Percentiles rank a stretch among this genome's conserved stretches.
phyloP scores from a whole-genome alignment of 2,888 invertebrate species.

The Netelia virgata region DNA sequence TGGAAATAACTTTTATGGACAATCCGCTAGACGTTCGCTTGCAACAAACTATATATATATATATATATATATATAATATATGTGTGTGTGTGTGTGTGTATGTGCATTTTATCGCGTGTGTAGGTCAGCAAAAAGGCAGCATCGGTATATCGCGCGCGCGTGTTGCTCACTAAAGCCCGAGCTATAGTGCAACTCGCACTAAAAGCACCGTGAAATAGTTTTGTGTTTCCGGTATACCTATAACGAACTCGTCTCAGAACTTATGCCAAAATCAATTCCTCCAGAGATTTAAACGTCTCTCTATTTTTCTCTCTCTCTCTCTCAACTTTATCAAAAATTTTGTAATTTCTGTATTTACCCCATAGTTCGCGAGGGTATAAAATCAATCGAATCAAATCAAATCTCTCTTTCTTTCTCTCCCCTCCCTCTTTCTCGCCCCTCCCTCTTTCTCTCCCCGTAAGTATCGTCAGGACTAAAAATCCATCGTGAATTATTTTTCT shows the following conservation, averaged over 20 bases:
- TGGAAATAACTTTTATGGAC: conserved; percentile 64
- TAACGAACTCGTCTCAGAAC: conserved; percentile 11
- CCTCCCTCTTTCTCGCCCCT: neutral
- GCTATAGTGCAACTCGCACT: conserved; percentile 40
- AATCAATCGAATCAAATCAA: too few species aligned
- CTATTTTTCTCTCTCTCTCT: too few species aligned
- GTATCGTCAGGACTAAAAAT: neutral
- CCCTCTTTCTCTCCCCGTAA: conserved; percentile 10
- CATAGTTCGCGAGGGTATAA: too few species aligned
- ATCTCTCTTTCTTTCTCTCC: too few species aligned
- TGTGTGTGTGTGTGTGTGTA: conserved; percentile 1
- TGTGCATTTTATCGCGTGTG: conserved; percentile 48
- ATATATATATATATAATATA: too few species aligned
- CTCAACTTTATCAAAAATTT: too few species aligned
- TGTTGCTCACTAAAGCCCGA: conserved; percentile 14
- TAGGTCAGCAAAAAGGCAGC: conserved; percentile 21
- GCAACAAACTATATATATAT: neutral
- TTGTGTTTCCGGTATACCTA: conserved; percentile 42
- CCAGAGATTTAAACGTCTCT: neutral
- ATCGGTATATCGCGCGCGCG: conserved; percentile 30
- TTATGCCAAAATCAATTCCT: conserved; percentile 61
- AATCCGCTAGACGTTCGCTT: conserved; percentile 50
- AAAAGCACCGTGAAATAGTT: conserved; percentile 58
- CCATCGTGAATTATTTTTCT: neutral
- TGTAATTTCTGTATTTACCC: too few species aligned